Percentiles rank a stretch among this genome's conserved stretches.
Evolutionary conservation across 2,797 vertebrate species (phyloP).

Genomic region (Tiaroga cobitis): DNA sequence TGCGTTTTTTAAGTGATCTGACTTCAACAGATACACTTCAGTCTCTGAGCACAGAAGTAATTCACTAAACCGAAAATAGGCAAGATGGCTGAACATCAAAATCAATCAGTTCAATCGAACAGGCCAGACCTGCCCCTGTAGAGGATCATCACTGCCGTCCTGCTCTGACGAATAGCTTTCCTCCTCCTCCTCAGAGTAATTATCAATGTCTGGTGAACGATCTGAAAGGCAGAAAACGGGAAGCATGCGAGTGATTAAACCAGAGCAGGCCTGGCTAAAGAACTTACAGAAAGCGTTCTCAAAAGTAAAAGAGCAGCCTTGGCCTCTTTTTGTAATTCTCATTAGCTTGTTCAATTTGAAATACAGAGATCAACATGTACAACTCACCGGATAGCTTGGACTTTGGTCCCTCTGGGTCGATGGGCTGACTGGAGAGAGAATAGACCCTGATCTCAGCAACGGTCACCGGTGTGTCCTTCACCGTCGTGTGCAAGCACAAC

Average conservation of each 20-base stretch:
- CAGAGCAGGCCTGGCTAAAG: not conserved
- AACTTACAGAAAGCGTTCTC: not conserved
- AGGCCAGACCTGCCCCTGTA: constrained; percentile 85
- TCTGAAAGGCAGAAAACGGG: constrained; percentile 73
- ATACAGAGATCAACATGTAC: not conserved
- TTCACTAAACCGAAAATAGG: not conserved
- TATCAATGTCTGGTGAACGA: constrained; percentile 97
- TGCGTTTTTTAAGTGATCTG: constrained; percentile 1
- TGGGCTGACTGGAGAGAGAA: constrained; percentile 96
- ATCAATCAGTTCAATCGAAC: constrained; percentile 22
- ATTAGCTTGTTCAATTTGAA: not conserved
- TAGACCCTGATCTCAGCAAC: constrained; percentile 96
- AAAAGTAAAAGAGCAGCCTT: not conserved
- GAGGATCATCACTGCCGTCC: constrained; percentile 94
- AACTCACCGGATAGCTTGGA: constrained; percentile 86
- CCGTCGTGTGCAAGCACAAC: constrained; percentile 92
- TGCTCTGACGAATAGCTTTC: constrained; percentile 98
- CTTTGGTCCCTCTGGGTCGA: constrained; percentile 93
- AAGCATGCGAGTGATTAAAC: too few relatives aligned
- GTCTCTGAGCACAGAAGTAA: not conserved
- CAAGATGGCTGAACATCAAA: constrained; percentile 11
- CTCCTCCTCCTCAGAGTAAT: constrained; percentile 97
- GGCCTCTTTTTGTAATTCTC: not conserved
- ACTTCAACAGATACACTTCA: not conserved
- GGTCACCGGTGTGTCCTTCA: constrained; percentile 89